phyloP scores from a whole-genome alignment of 2,113 vertebrate species.

The Thunnus maccoyii region DNA sequence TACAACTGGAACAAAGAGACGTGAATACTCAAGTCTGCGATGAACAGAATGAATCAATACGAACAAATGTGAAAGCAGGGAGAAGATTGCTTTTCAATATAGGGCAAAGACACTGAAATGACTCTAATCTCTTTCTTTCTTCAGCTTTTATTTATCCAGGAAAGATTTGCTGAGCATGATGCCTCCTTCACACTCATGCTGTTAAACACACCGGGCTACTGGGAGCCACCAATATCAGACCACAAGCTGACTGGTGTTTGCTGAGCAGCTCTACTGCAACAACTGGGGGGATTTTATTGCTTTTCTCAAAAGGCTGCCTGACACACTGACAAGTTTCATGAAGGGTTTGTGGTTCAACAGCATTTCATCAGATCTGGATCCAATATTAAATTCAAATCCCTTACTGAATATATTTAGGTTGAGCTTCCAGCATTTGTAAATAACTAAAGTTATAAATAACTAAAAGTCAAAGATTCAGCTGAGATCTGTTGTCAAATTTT shows the following conservation, averaged over 20 bases:
- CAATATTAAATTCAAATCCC: neutral
- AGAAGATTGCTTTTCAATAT: conserved; percentile 50
- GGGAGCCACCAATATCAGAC: neutral
- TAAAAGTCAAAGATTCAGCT: neutral
- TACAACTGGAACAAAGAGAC: conserved; percentile 41
- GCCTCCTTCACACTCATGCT: conserved; percentile 18
- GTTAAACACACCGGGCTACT: conserved; percentile 7
- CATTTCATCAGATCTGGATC: neutral
- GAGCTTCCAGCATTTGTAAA: neutral
- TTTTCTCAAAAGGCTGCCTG: neutral
- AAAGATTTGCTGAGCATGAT: conserved; percentile 15
- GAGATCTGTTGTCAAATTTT: neutral
- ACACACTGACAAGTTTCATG: neutral
- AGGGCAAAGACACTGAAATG: conserved; percentile 23
- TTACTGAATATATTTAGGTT: neutral
- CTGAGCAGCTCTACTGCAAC: neutral
- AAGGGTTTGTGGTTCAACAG: neutral
- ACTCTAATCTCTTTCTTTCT: conserved; percentile 32
- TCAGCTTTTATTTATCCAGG: conserved; percentile 40
- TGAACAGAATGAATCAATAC: conserved; percentile 48
- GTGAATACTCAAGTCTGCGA: conserved; percentile 21
- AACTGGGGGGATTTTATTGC: neutral
- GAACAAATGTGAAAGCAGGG: conserved; percentile 36
- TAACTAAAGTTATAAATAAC: neutral
- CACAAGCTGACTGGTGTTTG: conserved; percentile 9